phyloP scores from a whole-genome alignment of 2,797 vertebrate genomes.

The Phataginus tricuspis region DNA sequence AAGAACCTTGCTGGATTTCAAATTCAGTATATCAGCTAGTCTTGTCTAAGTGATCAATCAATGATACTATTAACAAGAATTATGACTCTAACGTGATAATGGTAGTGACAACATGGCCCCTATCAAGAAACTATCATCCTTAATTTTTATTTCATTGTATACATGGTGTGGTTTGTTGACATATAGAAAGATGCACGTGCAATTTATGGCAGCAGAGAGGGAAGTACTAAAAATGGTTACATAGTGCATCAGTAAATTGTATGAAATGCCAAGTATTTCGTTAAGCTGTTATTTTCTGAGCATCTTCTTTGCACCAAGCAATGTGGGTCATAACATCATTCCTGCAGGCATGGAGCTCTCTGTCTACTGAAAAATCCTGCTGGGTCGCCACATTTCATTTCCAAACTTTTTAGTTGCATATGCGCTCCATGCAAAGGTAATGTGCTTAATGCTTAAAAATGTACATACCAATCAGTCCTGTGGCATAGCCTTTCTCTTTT shows the following conservation, averaged over 20 bases:
- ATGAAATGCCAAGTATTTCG: background rate
- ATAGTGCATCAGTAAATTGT: background rate
- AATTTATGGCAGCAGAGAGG: background rate
- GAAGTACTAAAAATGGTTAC: background rate
- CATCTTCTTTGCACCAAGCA: too few relatives aligned
- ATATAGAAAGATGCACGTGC: background rate
- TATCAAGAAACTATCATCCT: background rate
- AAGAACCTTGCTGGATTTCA: background rate
- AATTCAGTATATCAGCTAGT: too few relatives aligned
- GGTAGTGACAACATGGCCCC: background rate
- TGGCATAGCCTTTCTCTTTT: constrained; percentile 91
- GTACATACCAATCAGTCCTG: constrained; percentile 87
- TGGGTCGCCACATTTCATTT: background rate
- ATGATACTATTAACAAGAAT: background rate
- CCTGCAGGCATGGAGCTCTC: rapidly evolving
- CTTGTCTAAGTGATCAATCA: background rate
- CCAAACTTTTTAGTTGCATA: background rate
- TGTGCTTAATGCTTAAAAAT: background rate
- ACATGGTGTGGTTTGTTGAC: rapidly evolving
- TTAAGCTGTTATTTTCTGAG: too few relatives aligned
- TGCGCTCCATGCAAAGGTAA: too few relatives aligned
- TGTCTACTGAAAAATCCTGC: background rate
- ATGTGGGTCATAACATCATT: rapidly evolving
- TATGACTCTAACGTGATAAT: rapidly evolving
- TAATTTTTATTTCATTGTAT: background rate